Percentiles rank a stretch among this genome's conserved stretches.
phyloP scores from a whole-genome alignment of 2,888 invertebrate species.

The Eupithecia dodoneata region DNA sequence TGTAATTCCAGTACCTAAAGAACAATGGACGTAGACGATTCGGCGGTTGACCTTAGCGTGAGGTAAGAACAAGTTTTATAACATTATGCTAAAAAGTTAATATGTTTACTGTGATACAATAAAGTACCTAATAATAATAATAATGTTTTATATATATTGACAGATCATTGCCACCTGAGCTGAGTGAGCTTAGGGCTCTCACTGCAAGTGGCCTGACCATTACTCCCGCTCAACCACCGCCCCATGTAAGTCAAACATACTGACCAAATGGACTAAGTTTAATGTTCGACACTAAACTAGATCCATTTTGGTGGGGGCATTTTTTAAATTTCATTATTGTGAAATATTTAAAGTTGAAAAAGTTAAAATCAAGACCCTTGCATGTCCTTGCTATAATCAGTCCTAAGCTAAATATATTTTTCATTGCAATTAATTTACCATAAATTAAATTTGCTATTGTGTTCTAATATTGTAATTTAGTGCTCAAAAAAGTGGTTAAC shows the following conservation, averaged over 20 bases:
- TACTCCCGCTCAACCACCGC: conserved; percentile 85
- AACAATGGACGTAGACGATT: conserved; percentile 95
- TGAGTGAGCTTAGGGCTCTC: conserved; percentile 84
- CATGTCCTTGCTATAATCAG: too few relatives aligned
- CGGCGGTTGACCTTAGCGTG: conserved; percentile 94
- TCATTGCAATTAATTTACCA: too few relatives aligned
- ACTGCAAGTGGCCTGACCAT: conserved; percentile 86
- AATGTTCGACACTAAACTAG: background rate
- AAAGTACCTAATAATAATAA: background rate
- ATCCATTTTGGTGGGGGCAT: background rate
- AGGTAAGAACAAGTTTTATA: conserved; percentile 80
- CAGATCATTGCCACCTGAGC: conserved; percentile 79
- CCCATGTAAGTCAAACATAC: conserved; percentile 68
- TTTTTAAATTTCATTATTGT: too few relatives aligned
- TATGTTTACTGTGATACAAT: conserved; percentile 20
- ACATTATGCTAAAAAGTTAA: conserved; percentile 40
- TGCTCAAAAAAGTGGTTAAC: background rate
- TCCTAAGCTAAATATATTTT: too few relatives aligned
- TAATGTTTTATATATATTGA: conserved; percentile 28
- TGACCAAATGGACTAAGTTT: too few relatives aligned
- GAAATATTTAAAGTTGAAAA: too few relatives aligned
- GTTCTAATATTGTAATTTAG: too few relatives aligned
- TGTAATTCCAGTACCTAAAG: conserved; percentile 57
- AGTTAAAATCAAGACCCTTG: background rate
- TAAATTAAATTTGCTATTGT: too few relatives aligned